Evolutionary conservation across 2,888 invertebrate species (phyloP).

Genomic region (Ophioninae sp.): DNA sequence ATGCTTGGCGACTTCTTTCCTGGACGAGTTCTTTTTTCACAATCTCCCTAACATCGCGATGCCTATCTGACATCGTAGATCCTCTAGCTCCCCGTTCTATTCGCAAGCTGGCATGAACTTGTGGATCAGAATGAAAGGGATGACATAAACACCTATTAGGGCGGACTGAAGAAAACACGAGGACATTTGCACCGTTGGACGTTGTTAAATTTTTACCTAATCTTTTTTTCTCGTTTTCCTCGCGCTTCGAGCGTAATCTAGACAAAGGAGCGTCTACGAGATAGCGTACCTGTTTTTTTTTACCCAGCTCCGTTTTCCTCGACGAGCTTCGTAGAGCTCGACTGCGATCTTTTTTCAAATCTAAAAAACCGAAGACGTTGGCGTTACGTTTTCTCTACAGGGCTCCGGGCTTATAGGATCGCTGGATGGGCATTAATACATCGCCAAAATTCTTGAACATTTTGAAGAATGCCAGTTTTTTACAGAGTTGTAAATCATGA

Average conservation of each 20-base stretch:
- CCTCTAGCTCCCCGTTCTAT: constrained; percentile 22
- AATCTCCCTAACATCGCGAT: not conserved
- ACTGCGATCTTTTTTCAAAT: constrained; percentile 56
- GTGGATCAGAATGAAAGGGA: constrained; percentile 56
- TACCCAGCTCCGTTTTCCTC: not conserved
- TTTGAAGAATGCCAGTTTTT: no score
- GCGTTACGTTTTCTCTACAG: not conserved
- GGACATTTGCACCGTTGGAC: constrained; percentile 8
- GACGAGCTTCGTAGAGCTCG: constrained; percentile 25
- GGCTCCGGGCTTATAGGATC: no score
- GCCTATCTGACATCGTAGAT: constrained; percentile 20
- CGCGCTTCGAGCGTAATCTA: not conserved
- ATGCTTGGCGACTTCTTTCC: constrained; percentile 26
- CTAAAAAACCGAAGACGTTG: constrained; percentile 21
- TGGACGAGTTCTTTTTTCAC: constrained; percentile 2
- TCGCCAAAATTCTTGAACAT: no score
- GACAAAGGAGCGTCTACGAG: constrained; percentile 29
- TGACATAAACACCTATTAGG: constrained; percentile 59
- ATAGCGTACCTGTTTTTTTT: constrained; percentile 15
- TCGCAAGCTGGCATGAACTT: constrained; percentile 12
- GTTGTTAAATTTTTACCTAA: constrained; percentile 16
- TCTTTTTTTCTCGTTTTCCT: constrained; percentile 6
- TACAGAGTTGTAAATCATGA: no score
- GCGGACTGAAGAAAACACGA: constrained; percentile 25
- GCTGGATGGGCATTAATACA: no score